Percentiles rank a stretch among this genome's conserved stretches.
These are phyloP conservation scores for Athene cunicularia DNA, from an alignment of 2,113 vertebrate species.

Conservation along the genomic window DNA sequence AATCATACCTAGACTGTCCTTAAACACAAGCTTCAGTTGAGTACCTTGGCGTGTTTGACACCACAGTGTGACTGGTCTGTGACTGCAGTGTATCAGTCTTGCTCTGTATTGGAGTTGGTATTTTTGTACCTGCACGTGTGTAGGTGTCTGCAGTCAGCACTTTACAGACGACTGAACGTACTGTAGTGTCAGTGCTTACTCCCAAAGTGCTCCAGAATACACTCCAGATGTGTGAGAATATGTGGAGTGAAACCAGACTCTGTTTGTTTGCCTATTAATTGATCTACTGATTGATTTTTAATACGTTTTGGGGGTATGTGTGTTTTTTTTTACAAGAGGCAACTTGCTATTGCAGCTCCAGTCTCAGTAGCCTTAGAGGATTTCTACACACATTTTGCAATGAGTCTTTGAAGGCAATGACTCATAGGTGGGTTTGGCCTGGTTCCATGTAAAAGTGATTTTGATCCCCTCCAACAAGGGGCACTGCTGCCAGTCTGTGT, in stretches of 20 bases:
- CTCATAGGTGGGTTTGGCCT: conserved; percentile 25
- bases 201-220: neutral
- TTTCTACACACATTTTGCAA: conserved; percentile 6
- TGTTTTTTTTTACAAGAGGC: neutral
- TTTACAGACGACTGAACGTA: neutral
- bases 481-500: neutral
- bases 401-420: conserved; percentile 19
- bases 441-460: conserved; percentile 22
- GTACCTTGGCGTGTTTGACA: neutral
- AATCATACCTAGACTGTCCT: neutral
- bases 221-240: neutral
- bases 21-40: neutral
- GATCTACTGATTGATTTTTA: neutral
- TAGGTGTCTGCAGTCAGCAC: neutral
- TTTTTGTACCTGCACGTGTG: neutral
- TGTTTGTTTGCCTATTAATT: neutral
- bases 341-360: neutral
- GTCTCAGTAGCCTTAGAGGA: conserved; percentile 10
- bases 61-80: neutral
- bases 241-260: neutral
- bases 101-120: neutral
- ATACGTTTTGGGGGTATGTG: neutral
- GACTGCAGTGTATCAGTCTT: neutral
- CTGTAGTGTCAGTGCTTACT: neutral
- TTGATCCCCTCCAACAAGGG: conserved; percentile 7